Base-by-base conservation (phyloP, 2,888 invertebrate species). In the Ceratothoa steindachneri region DNA sequence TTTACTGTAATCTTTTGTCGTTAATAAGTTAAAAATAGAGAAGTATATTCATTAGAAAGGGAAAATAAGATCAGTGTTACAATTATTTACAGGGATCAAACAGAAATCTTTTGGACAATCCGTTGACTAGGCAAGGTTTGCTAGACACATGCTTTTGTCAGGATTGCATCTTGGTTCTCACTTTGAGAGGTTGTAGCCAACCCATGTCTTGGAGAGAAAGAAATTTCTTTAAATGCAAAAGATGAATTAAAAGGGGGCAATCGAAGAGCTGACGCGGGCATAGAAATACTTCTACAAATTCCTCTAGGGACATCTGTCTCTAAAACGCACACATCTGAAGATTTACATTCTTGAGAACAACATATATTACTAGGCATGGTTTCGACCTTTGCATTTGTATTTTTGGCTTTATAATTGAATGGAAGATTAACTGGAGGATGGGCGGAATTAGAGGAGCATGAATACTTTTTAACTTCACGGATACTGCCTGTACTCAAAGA, bases 261-360 rank as follows among this genome's bases (percentile, higher is more conserved):
- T 7, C 27, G n/a, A 22, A 60, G 27, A 24, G 55, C 60, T 7
- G 71, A 19, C 4, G 66, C 67, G 19, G 79, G 79, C 79, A 79
- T 79, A 51, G 79, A 79, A 5, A 76, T 72, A 52, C 79, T 79
- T 22, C 79, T 65, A 31, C 74, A 73, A 67, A 79, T 79, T n/a
- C 66, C 66, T 28, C 65, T 66, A 15, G 66, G 31, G n/a, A 60
- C 30, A 22, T 72, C 73, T 12, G 70, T 60, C 28, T 76, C 74
- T 1, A 72, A 73, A 41, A 79, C 67, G 29, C 69, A 73, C 15
- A 77, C 64, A 69, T 77, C 69, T 29, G 70, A 28, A 22, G 71
- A 51, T 15, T 70, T 53, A 51, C 73, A 73, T 64, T 79, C 71
- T 22, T 71, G 55, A n/a, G 76, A 65, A 53, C 73, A 71, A 22